These are phyloP conservation scores for Helicolenus hilgendorfi DNA, from an alignment of 2,797 vertebrate species.

Conservation along the genomic window DNA sequence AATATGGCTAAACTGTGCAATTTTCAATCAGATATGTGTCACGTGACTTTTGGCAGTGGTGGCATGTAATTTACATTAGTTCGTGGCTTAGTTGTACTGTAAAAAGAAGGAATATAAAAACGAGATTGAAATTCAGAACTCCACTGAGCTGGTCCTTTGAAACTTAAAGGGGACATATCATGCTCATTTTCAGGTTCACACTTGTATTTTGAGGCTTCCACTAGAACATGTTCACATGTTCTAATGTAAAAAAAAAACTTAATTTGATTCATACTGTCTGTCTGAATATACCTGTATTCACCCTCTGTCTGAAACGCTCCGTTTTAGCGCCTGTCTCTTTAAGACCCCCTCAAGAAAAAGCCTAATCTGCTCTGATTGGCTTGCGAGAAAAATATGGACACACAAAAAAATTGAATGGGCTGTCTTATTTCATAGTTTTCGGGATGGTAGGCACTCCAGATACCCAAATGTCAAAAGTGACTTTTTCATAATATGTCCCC, in stretches of 20 bases:
- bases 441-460: background rate
- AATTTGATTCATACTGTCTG: background rate
- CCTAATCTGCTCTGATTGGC: too few relatives aligned
- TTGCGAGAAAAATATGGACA: background rate
- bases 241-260: too few relatives aligned
- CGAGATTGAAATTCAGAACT: background rate
- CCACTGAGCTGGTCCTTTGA: background rate
- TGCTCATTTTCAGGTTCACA: background rate
- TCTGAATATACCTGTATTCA: background rate
- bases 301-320: background rate
- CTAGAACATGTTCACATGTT: background rate
- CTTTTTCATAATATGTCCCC: background rate
- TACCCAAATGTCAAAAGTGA: background rate
- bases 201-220: background rate
- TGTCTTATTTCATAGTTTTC: background rate
- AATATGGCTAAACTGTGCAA: constrained; percentile 8
- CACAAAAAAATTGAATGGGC: background rate
- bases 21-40: constrained; percentile 9
- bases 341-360: too few relatives aligned
- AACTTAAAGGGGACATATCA: background rate
- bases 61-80: background rate
- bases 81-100: background rate
- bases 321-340: background rate
- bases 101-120: background rate
- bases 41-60: constrained; percentile 37